Evolutionary conservation across 2,797 vertebrate species (phyloP), one percentile per base, ranked within the genome.

Genomic region (Tapera naevia): DNA sequence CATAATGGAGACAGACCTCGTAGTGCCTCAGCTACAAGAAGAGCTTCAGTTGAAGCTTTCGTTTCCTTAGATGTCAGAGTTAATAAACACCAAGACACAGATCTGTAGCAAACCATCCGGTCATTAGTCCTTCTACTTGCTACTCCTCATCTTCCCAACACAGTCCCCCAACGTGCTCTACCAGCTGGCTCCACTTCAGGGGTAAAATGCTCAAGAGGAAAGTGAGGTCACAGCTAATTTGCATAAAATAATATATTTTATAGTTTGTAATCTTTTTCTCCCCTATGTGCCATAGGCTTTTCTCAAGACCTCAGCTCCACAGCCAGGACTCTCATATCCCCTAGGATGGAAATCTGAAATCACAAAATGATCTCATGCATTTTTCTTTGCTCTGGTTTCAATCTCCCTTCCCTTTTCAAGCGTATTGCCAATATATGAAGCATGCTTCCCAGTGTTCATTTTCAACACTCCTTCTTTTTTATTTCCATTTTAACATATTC

Each of bases 341-440:
- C 45, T 35, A 22, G 56, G 35, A 72, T 46, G 41, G 51, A 87
- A 89, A 81, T 75, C 43, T 88, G 71, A 84, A 79, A 88, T 92
- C 70, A 86, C 60, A 80, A 70, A 64, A 86, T 84, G 12, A 86
- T 75, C 48, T 88, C 56, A 93, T 51, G 37, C 39, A 32, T 88
- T 86, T 43, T 87, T 89, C 53, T 84, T 75, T 57, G 11, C 71
- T 88, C 87, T 95, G 86, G 27, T 91, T 94, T 91, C 88, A 80
- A 43, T 87, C 76, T 84, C 54, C 18, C 19, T 85, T 39, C 46
- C 24, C n/a, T 79, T 93, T 95, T 14, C 79, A 72, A 80, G 54
- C 7, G 9, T 23, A 67, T 33, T 76, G 80, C 53, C 56, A 48
- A 51, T 23, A 27, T 13, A 73, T 1, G 6, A 48, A 89, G 6